Base-by-base conservation (phyloP, 2,797 vertebrate species). In the Gallinago solitaria region DNA sequence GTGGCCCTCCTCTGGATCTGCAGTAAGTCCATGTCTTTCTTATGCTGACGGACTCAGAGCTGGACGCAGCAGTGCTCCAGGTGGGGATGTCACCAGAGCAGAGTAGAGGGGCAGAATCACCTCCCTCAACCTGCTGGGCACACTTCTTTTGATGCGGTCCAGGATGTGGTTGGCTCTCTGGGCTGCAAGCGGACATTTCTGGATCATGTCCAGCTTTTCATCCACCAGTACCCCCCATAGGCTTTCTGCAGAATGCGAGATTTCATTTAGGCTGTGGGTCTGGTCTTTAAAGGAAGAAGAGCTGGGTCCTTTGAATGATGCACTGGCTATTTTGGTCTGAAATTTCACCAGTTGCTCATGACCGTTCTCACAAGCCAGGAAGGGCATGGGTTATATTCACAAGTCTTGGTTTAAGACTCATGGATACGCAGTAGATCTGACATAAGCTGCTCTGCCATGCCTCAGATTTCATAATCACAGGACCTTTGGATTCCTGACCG, bases 401-500 rank as follows among this genome's bases (percentile, higher is more conserved):
- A 97, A 95, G 94, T 96, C 94, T 97, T 96, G 89, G 93, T 96
- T 88, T 95, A 86, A 95, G 85, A 73, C 74, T 95, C 79, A 53
- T 67, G 83, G 93, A 91, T 93, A 89, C 0, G 2, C 90, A 95
- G 75, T 92, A 95, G 96, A 94, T 95, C 97, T 97, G 94, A 97
- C 87, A 96, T 96, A 97, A 97, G 96, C 95, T 97, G 56, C 33
- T 89, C 69, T 95, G 57, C 96, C 87, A 48, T 97, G 95, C 96
- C 90, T 96, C 87, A 89, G 94, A 96, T 95, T 97, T 97, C 95
- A 96, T 96, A 97, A 97, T 96, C 87, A 50, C 68, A 93, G 95
- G 91, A 88, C 81, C 82, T 85, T 56, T 95, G 92, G 93, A 97
- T 96, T 97, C 96, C 93, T 91, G 85, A 95, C 96, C 51, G 84